Evolutionary conservation across 2,888 invertebrate species (phyloP).

Genomic region (Portevinia maculata): DNA sequence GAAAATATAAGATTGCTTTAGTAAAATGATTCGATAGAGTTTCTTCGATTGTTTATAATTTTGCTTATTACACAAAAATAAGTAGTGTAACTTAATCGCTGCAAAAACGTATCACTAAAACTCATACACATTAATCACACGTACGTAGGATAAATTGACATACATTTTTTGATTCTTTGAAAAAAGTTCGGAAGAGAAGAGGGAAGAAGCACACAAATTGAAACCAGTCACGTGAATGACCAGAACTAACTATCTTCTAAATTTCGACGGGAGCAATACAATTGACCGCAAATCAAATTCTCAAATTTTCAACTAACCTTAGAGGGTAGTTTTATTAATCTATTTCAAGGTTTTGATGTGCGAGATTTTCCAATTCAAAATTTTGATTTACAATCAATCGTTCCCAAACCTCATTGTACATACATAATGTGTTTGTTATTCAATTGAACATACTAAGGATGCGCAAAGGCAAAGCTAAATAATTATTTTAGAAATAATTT

Average conservation of each 20-base stretch:
- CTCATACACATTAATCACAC: conserved; percentile 14
- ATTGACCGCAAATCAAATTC: too few species aligned
- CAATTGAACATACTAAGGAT: conserved; percentile 17
- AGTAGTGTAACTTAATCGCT: conserved; percentile 42
- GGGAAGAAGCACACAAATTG: not conserved
- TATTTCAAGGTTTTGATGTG: too few species aligned
- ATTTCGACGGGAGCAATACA: too few species aligned
- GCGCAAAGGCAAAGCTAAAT: conserved; percentile 63
- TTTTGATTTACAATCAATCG: too few species aligned
- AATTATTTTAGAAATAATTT: conserved; percentile 58
- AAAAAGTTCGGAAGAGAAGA: not conserved
- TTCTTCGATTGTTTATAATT: conserved; percentile 47
- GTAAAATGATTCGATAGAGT: conserved; percentile 42
- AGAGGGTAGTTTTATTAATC: too few species aligned
- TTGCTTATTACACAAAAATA: conserved; percentile 26
- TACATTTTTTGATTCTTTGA: conserved; percentile 20
- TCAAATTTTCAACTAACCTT: too few species aligned
- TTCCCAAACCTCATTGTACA: conserved; percentile 8
- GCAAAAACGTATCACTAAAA: conserved; percentile 55
- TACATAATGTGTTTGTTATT: conserved; percentile 1
- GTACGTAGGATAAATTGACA: not conserved
- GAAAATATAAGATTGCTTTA: not conserved
- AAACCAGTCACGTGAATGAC: conserved; percentile 39
- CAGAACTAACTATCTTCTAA: conserved; percentile 36
- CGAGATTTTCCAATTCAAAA: too few species aligned